phyloP scores from a whole-genome alignment of 2,797 vertebrate species.

The Phyllotis vaccarum region DNA sequence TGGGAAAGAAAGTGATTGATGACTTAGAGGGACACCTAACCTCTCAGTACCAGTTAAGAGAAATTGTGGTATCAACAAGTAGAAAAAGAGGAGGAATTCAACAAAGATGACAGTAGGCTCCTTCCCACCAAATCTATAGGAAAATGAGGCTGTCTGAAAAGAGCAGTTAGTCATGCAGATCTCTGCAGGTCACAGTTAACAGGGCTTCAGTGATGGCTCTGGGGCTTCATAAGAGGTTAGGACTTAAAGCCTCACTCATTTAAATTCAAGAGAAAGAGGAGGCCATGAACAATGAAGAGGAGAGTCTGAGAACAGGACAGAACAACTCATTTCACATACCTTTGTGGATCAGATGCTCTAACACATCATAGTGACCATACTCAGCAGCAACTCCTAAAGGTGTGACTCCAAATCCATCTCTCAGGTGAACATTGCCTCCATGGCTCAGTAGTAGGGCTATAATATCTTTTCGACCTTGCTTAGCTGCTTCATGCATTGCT shows the following conservation, averaged over 20 bases:
- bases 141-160: not conserved
- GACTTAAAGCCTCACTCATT: not conserved
- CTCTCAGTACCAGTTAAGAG: not conserved
- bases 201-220: not conserved
- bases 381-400: constrained; percentile 92
- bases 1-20: not conserved
- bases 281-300: not conserved
- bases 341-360: constrained; percentile 93
- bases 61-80: not conserved
- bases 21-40: not conserved
- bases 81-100: not conserved
- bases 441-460: constrained; percentile 91
- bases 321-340: constrained; percentile 84
- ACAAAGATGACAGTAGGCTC: not conserved
- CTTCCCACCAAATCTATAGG: not conserved
- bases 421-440: constrained; percentile 89
- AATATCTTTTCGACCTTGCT: constrained; percentile 90
- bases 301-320: not conserved
- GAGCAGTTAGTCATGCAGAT: not conserved
- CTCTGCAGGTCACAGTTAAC: not conserved
- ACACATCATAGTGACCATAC: constrained; percentile 89
- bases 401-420: constrained; percentile 90
- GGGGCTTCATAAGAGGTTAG: fast-evolving
- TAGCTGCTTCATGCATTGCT: constrained; percentile 93
- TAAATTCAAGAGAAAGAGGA: not conserved